Base-by-base conservation (phyloP, 2,113 vertebrate genomes). In the Quiscalus mexicanus region DNA sequence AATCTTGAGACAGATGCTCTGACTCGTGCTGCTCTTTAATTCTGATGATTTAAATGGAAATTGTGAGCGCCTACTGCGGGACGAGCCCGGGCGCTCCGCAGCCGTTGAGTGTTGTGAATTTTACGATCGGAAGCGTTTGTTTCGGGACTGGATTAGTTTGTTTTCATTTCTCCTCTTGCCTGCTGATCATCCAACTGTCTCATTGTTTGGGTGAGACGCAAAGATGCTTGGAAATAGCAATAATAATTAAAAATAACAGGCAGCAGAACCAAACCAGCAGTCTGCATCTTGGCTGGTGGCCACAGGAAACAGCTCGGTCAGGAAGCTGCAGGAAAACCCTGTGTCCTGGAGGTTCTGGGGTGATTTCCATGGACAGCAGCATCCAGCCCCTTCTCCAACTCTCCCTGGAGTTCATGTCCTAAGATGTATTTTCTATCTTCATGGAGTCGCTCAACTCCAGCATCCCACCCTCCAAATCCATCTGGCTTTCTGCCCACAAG, bases 401-500 rank as follows among this genome's bases (percentile, higher is more conserved):
- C 47, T 76, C 30, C 31, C 45, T 31, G 30, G 30, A 62, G 30
- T 0, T 0, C 12, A 33, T 14, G 28, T 21, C 83, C 83, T 27
- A 18, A 64, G 69, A 21, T 0, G 0, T 2, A 33, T 87, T 94
- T 93, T 33, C 73, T 14, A 2, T 22, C 50, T 71, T 10, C 60
- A 3, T 31, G 2, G 10, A 93, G 28, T 68, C 53, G 3, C 45
- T 85, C 2, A 1, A 15, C 64, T 85, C 47, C n/a, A 1, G 42
- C 18, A 1, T 68, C 83, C 82, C 52, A 80, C 84, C 75, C 84
- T 79, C 83, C 1, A 6, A 68, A 90, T 37, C 68, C 88, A 45
- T 56, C 84, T 95, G 95, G 90, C 96, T 86, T 94, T 62, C 74
- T 89, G 89, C 94, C 95, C 87, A 9, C 65, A 39, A 93, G 91